A percentile compares a stretch with the other conserved stretches of the same genome.
These are phyloP conservation scores for Cephus spinipes DNA, from an alignment of 2,888 invertebrate species.

Conservation along the genomic window DNA sequence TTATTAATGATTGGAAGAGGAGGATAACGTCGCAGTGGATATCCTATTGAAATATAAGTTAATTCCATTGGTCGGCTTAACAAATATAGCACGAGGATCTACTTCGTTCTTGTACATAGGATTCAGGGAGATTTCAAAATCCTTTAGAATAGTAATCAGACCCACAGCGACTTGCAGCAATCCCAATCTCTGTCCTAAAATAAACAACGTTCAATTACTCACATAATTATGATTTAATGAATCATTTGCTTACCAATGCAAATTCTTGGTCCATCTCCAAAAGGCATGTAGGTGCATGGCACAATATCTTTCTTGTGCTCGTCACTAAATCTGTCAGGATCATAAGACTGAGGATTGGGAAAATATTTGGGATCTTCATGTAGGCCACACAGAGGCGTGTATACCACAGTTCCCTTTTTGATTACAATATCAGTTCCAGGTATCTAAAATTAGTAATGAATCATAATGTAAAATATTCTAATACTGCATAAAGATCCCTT, in stretches of 20 bases:
- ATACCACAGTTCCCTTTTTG: constrained; percentile 50
- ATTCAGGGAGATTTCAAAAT: constrained; percentile 47
- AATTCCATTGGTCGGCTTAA: constrained; percentile 34
- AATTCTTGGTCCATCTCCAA: constrained; percentile 37
- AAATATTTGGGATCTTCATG: constrained; percentile 46
- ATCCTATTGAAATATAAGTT: constrained; percentile 35
- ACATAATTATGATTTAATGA: neutral
- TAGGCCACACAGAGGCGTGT: constrained; percentile 41
- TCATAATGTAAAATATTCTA: too few relatives aligned
- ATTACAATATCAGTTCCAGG: constrained; percentile 49
- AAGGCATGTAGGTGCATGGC: constrained; percentile 35
- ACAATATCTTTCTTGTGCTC: constrained; percentile 46
- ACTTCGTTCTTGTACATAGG: constrained; percentile 28
- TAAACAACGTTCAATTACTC: neutral
- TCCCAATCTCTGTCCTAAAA: constrained; percentile 46
- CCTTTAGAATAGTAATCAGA: constrained; percentile 44
- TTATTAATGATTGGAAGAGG: too few relatives aligned
- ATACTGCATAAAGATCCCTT: too few relatives aligned
- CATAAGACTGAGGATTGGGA: constrained; percentile 41
- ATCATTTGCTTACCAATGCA: constrained; percentile 44
- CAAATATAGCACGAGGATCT: constrained; percentile 39
- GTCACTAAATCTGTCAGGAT: constrained; percentile 57
- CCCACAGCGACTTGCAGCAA: constrained; percentile 45
- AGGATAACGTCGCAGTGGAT: neutral
- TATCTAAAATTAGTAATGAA: constrained; percentile 31